phyloP scores from a whole-genome alignment of 2,797 vertebrate species.

The Pterois miles region DNA sequence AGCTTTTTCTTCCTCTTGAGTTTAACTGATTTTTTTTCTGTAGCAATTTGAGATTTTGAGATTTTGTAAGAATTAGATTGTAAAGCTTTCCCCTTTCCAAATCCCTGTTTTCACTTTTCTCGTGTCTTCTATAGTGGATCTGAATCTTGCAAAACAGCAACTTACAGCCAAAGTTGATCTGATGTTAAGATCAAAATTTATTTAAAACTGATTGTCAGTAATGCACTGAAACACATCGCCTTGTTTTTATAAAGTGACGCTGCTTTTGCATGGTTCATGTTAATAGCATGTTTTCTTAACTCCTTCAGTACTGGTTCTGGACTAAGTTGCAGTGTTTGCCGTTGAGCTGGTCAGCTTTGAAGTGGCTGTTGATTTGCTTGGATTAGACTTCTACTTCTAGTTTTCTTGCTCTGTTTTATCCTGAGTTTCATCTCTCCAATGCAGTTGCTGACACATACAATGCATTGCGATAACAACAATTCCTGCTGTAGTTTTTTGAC shows the following conservation, averaged over 20 bases:
- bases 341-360: slow-evolving; percentile 69
- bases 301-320: slow-evolving; percentile 70
- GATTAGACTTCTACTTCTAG: slow-evolving; percentile 77
- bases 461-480: slow-evolving; percentile 85
- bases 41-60: slow-evolving; percentile 68
- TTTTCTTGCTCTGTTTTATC: slow-evolving; percentile 78
- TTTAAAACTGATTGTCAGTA: slow-evolving; percentile 20
- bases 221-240: not conserved
- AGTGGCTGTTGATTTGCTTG: slow-evolving; percentile 78
- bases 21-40: slow-evolving; percentile 62
- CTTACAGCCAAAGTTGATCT: slow-evolving; percentile 40
- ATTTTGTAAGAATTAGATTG: slow-evolving; percentile 59
- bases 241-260: slow-evolving; percentile 46
- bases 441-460: slow-evolving; percentile 84
- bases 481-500: slow-evolving; percentile 81
- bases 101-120: slow-evolving; percentile 63
- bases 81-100: slow-evolving; percentile 71
- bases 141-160: slow-evolving; percentile 85
- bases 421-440: slow-evolving; percentile 83
- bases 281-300: slow-evolving; percentile 85
- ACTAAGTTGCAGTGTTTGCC: slow-evolving; percentile 74
- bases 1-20: slow-evolving; percentile 59
- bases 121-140: slow-evolving; percentile 67
- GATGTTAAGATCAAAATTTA: slow-evolving; percentile 28
- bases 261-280: slow-evolving; percentile 86